Conservation (phyloP, 2,113 vertebrate genomes). For the Lagopus muta region DNA sequence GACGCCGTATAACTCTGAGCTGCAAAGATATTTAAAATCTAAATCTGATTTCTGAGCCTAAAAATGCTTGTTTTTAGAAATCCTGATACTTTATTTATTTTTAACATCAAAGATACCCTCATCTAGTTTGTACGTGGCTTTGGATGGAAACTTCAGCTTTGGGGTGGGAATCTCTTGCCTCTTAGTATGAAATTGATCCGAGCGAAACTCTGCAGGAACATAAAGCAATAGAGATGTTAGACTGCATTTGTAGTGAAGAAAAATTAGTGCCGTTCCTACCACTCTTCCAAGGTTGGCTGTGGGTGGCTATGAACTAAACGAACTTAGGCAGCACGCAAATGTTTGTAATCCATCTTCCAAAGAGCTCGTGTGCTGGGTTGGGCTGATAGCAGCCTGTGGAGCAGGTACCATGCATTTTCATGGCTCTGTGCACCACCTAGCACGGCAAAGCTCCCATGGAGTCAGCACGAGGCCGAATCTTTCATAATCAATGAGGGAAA, state of each 20-base stretch:
- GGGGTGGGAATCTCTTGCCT: background rate
- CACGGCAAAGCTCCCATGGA: accelerated
- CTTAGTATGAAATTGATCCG: background rate
- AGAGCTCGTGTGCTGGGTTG: accelerated
- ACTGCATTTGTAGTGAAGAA: background rate
- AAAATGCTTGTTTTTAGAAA: background rate
- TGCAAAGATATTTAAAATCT: background rate
- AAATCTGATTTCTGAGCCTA: background rate
- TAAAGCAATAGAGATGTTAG: no score
- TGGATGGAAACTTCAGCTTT: background rate
- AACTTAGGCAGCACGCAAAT: accelerated
- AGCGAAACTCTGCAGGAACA: background rate
- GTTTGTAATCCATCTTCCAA: background rate
- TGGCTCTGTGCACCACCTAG: background rate
- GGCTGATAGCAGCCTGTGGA: background rate
- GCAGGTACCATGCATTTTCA: background rate
- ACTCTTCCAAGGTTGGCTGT: background rate
- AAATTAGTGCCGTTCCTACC: accelerated
- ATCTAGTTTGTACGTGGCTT: background rate
- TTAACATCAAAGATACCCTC: accelerated
- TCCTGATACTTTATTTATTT: background rate
- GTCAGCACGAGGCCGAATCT: accelerated
- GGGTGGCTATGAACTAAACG: accelerated
- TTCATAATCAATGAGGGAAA: background rate
- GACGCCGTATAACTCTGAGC: background rate